These are phyloP conservation scores for Mesorhabditis spiculigera DNA, from an alignment of 2,888 invertebrate genomes.

Conservation along the genomic window DNA sequence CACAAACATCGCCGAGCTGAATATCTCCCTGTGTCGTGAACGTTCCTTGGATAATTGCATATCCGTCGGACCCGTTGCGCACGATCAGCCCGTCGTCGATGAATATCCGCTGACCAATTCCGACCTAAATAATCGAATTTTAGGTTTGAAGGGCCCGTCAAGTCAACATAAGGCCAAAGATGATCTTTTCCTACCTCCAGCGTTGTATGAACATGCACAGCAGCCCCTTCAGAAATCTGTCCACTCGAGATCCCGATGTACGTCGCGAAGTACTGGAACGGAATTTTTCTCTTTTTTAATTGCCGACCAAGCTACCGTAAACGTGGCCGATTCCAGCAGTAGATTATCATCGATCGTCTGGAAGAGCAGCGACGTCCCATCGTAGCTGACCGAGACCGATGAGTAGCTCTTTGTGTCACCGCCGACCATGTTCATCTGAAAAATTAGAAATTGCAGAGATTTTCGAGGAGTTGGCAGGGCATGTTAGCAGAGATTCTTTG, in stretches of 20 bases:
- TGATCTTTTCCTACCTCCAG: not conserved
- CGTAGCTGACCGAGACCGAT: not conserved
- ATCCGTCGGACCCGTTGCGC: slow-evolving; percentile 34
- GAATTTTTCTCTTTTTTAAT: not conserved
- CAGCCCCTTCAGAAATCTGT: not conserved
- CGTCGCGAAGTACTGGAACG: not conserved
- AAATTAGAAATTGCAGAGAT: not conserved
- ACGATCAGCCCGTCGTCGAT: slow-evolving; percentile 28
- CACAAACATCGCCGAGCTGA: slow-evolving; percentile 14
- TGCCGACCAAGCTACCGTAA: not conserved
- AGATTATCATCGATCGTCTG: not conserved
- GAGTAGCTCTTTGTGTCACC: not conserved
- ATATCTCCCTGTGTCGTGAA: slow-evolving; percentile 30
- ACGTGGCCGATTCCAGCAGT: not conserved
- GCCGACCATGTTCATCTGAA: not conserved
- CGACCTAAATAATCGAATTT: not conserved
- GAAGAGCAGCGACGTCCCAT: not conserved
- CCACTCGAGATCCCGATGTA: slow-evolving; percentile 2
- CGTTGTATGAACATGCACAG: not conserved
- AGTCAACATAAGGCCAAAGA: no score
- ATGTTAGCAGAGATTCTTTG: no score
- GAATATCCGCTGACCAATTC: slow-evolving; percentile 18
- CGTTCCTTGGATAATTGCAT: slow-evolving; percentile 29
- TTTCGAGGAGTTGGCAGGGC: not conserved
- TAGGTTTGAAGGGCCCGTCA: not conserved